Conservation (phyloP, 2,797 vertebrate species). For the Crocodylus rhombifer region DNA sequence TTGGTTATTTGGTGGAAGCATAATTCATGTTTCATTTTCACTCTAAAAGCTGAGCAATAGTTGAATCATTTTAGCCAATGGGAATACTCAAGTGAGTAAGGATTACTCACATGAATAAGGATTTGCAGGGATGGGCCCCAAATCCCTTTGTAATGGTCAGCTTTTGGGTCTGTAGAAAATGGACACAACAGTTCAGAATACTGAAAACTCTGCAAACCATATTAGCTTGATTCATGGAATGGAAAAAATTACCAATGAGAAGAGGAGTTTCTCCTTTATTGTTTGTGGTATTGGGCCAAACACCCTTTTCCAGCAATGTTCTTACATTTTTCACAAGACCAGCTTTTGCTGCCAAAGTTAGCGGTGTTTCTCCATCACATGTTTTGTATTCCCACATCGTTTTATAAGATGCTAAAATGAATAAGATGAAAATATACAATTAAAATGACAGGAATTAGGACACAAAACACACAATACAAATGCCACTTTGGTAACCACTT, state of each 20-base stretch:
- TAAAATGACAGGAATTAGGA: background rate
- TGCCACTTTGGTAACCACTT: background rate
- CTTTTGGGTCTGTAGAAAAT: background rate
- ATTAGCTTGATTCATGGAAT: background rate
- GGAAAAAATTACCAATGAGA: slow-evolving; percentile 83
- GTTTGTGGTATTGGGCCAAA: slow-evolving; percentile 87
- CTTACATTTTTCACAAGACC: slow-evolving; percentile 83
- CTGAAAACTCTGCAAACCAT: fast-evolving
- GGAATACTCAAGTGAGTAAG: fast-evolving
- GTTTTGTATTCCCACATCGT: slow-evolving; percentile 88
- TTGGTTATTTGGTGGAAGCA: background rate
- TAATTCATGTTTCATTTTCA: background rate
- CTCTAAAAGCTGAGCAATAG: background rate
- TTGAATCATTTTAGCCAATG: background rate
- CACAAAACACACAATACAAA: background rate
- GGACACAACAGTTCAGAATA: background rate
- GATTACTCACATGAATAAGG: background rate
- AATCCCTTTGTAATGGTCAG: background rate
- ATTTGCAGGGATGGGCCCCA: background rate
- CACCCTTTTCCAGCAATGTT: slow-evolving; percentile 84
- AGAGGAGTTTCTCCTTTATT: slow-evolving; percentile 88
- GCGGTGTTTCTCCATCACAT: slow-evolving; percentile 85
- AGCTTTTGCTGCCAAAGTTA: slow-evolving; percentile 87
- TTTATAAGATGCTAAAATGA: slow-evolving; percentile 78
- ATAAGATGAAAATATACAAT: slow-evolving; percentile 15